A percentile compares a stretch with the other conserved stretches of the same genome.
Conservation (phyloP, 2,113 vertebrate genomes). For the Eptesicus fuscus region DNA sequence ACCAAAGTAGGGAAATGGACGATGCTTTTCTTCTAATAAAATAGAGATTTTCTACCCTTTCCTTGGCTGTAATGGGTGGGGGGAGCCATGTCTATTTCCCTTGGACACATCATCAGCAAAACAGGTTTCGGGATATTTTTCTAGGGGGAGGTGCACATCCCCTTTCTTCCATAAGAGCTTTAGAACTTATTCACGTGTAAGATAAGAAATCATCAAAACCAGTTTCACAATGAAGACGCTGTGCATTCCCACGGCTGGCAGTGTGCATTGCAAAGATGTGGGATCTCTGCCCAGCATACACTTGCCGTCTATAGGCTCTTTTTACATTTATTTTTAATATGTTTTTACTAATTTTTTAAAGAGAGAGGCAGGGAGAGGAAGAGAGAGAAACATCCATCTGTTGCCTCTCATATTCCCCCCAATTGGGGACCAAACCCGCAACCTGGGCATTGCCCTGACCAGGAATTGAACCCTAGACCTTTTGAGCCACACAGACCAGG, state of each 20-base stretch:
- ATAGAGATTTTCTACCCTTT: neutral
- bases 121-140: neutral
- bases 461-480: neutral
- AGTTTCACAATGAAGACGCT: neutral
- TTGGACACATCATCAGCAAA: neutral
- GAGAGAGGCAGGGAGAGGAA: neutral
- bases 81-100: neutral
- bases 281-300: neutral
- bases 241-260: neutral
- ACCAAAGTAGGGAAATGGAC: neutral
- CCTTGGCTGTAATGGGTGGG: neutral
- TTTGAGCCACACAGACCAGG: neutral
- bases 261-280: too few relatives aligned
- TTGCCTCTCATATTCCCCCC: neutral
- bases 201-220: neutral
- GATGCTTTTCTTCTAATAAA: neutral
- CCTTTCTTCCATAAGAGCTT: neutral
- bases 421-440: neutral
- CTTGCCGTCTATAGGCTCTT: neutral
- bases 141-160: neutral
- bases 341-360: neutral
- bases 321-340: neutral
- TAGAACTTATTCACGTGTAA: neutral
- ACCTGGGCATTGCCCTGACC: neutral
- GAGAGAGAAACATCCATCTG: neutral